Percentiles rank a stretch among this genome's conserved stretches.
phyloP scores from a whole-genome alignment of 2,113 vertebrate species.

The Suncus etruscus region DNA sequence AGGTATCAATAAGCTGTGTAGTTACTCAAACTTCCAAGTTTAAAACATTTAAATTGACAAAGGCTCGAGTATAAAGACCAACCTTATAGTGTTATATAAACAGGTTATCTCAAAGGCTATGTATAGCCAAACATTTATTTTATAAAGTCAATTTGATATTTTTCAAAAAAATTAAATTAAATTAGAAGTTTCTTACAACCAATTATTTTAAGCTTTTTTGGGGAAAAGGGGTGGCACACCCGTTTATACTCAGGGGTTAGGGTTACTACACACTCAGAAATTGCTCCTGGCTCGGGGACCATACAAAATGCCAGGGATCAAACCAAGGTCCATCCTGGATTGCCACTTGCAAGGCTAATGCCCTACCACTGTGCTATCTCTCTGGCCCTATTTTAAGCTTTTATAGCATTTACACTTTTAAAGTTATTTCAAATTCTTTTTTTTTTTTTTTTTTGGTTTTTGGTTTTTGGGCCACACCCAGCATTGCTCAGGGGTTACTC shows the following conservation, averaged over 20 bases:
- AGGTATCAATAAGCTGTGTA: neutral
- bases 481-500: no score
- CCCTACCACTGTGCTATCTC: no score
- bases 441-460: no score
- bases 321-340: no score
- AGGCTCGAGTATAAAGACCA: slow-evolving; percentile 42
- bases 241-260: no score
- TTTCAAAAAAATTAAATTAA: slow-evolving; percentile 38
- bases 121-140: slow-evolving; percentile 1
- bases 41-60: slow-evolving; percentile 48
- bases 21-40: neutral
- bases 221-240: no score
- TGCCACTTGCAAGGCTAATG: no score
- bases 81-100: slow-evolving; percentile 17
- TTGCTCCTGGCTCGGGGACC: no score
- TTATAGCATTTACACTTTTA: neutral
- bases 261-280: no score
- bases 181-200: neutral
- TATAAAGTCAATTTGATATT: slow-evolving; percentile 36
- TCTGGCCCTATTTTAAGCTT: neutral
- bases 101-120: slow-evolving; percentile 8
- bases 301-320: no score
- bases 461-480: no score
- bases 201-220: neutral
- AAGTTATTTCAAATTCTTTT: slow-evolving; percentile 29